Conservation (phyloP, 2,888 invertebrate genomes). For the Andrena dorsata region DNA sequence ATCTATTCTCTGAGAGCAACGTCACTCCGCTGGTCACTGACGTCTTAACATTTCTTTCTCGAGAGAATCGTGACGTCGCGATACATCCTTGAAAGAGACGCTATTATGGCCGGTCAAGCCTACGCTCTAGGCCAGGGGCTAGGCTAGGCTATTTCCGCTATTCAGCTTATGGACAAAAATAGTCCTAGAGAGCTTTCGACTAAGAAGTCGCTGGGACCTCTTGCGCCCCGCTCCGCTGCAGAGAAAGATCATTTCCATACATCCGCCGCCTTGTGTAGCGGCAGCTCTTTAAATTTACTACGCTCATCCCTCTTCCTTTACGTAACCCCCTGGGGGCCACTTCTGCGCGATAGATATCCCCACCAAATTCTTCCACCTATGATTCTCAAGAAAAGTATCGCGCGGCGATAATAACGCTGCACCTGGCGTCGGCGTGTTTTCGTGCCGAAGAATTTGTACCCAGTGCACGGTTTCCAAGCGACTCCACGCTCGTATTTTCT, state of each 20-base stretch:
- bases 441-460: no score
- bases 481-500: no score
- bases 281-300: slow-evolving; percentile 20
- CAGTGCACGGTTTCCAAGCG: no score
- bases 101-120: slow-evolving; percentile 80
- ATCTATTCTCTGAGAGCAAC: background rate
- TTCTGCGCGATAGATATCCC: background rate
- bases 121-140: slow-evolving; percentile 83
- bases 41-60: slow-evolving; percentile 27
- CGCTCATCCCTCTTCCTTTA: slow-evolving; percentile 12
- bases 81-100: slow-evolving; percentile 69
- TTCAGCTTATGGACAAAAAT: slow-evolving; percentile 82
- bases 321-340: slow-evolving; percentile 18
- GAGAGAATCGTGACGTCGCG: slow-evolving; percentile 58
- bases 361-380: no score
- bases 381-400: no score
- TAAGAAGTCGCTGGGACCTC: slow-evolving; percentile 60
- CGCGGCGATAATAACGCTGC: no score
- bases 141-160: slow-evolving; percentile 82
- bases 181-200: slow-evolving; percentile 74
- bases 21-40: slow-evolving; percentile 21
- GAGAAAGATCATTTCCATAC: slow-evolving; percentile 43
- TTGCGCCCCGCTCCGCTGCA: slow-evolving; percentile 26
- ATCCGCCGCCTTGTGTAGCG: slow-evolving; percentile 23
- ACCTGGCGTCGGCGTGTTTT: no score